Evolutionary conservation across 2,113 vertebrate species (phyloP).

Genomic region (Perccottus glenii): DNA sequence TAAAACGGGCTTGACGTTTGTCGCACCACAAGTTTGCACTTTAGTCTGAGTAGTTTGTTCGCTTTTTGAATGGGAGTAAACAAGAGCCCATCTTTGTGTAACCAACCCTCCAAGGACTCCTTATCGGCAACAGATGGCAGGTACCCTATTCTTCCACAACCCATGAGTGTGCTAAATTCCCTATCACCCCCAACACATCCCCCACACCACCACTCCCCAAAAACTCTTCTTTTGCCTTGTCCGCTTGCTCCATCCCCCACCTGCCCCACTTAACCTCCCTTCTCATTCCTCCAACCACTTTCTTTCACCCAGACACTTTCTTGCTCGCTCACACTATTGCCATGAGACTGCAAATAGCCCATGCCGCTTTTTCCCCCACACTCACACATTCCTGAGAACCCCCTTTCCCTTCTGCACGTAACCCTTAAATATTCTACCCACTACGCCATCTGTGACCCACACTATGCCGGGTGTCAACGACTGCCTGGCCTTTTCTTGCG

Average conservation of each 20-base stretch:
- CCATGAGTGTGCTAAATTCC: background rate
- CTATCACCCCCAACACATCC: background rate
- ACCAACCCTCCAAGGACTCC: background rate
- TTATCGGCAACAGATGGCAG: background rate
- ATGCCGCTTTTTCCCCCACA: constrained; percentile 16
- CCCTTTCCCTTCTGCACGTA: constrained; percentile 38
- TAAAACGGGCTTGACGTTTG: no score
- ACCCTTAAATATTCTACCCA: constrained; percentile 58
- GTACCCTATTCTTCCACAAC: background rate
- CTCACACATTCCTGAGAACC: constrained; percentile 60
- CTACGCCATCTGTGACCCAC: constrained; percentile 72
- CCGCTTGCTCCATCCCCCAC: constrained; percentile 19
- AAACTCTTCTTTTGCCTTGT: background rate
- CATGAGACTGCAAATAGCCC: constrained; percentile 39
- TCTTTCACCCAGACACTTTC: constrained; percentile 40
- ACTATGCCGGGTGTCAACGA: constrained; percentile 59
- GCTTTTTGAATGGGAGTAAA: no score
- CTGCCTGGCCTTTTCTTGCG: constrained; percentile 65
- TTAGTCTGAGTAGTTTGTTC: no score
- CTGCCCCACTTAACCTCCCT: constrained; percentile 10
- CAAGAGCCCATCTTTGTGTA: background rate
- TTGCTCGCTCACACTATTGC: constrained; percentile 39
- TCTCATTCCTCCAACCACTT: constrained; percentile 10
- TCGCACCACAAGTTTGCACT: no score
- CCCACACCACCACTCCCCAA: constrained; percentile 11